phyloP scores from a whole-genome alignment of 1,140 invertebrate genomes.

The Aleiodes sp. region DNA sequence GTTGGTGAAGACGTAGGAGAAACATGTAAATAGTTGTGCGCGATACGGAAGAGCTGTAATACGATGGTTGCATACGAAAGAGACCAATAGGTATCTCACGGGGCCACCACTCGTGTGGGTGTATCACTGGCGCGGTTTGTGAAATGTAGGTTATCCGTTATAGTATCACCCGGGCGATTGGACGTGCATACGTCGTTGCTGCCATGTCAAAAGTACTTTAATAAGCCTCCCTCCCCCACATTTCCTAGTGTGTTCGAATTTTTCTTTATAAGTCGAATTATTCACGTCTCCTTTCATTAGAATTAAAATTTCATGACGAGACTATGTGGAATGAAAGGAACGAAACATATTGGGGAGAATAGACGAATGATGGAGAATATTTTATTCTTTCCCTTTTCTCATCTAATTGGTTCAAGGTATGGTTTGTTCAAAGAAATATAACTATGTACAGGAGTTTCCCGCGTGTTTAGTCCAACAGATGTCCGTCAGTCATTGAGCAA shows the following conservation, averaged over 20 bases:
- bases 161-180: slow-evolving; percentile 42
- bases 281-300: too few relatives aligned
- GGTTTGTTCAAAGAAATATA: not conserved
- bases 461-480: slow-evolving; percentile 41
- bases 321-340: too few relatives aligned
- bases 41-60: slow-evolving; percentile 43
- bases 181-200: slow-evolving; percentile 25
- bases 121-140: slow-evolving; percentile 42
- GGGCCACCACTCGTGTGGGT: slow-evolving; percentile 36
- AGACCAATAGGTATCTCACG: slow-evolving; percentile 43
- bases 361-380: not conserved
- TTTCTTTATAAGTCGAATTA: too few relatives aligned
- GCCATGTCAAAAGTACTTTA: slow-evolving; percentile 39
- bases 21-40: slow-evolving; percentile 36
- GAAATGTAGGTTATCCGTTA: slow-evolving; percentile 55
- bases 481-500: slow-evolving; percentile 48
- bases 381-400: not conserved
- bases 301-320: too few relatives aligned
- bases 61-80: slow-evolving; percentile 52
- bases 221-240: slow-evolving; percentile 24
- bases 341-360: not conserved
- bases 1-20: not conserved
- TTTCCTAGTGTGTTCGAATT: too few relatives aligned
- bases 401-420: not conserved
- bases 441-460: not conserved